phyloP scores from a whole-genome alignment of 2,113 vertebrate species.

The Todiramphus saurophagus region DNA sequence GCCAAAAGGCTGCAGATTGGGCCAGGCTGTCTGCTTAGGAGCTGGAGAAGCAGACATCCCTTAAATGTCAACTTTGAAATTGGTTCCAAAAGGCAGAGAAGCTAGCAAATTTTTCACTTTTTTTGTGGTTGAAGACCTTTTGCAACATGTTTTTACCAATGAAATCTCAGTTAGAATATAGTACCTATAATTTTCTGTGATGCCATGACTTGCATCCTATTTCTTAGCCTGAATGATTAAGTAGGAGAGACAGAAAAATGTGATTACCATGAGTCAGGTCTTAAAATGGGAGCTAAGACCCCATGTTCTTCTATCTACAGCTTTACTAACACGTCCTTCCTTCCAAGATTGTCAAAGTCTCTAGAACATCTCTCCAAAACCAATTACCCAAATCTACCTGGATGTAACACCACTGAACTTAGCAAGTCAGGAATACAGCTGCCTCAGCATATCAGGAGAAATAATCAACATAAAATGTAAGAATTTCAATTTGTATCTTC shows the following conservation, averaged over 20 bases:
- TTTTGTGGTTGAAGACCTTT: background rate
- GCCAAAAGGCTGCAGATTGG: background rate
- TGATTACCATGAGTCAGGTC: background rate
- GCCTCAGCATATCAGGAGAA: background rate
- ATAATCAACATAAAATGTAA: background rate
- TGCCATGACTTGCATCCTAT: background rate
- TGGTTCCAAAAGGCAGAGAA: background rate
- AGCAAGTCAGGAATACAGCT: background rate
- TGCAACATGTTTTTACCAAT: background rate
- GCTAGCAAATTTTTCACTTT: background rate
- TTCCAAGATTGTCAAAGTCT: background rate
- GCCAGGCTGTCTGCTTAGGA: background rate
- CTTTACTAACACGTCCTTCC: background rate
- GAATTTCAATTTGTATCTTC: background rate
- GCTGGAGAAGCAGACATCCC: background rate
- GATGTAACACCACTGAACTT: background rate
- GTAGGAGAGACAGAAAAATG: background rate
- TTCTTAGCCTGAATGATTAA: background rate
- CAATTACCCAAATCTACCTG: background rate
- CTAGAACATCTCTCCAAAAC: background rate
- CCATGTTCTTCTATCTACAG: background rate
- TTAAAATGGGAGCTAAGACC: background rate
- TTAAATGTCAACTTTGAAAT: background rate
- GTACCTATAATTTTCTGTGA: background rate
- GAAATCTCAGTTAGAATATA: background rate